Evolutionary conservation across 2,113 vertebrate species (phyloP).

Genomic region (Gyps fulvus): DNA sequence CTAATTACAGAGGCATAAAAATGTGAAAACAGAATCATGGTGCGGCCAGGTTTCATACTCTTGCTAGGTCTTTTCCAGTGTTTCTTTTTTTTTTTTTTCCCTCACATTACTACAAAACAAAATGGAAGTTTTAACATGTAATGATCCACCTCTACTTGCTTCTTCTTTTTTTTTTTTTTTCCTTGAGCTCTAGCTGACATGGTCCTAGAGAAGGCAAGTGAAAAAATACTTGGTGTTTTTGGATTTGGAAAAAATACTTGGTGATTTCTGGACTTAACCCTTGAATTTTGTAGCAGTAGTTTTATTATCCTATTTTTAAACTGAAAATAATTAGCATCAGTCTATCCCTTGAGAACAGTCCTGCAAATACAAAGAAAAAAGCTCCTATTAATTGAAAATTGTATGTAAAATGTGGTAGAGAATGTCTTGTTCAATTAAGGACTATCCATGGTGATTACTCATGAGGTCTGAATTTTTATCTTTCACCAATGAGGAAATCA

Average conservation of each 20-base stretch:
- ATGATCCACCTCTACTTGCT: not conserved
- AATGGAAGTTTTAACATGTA: not conserved
- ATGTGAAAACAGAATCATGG: not conserved
- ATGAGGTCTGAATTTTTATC: not conserved
- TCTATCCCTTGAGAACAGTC: not conserved
- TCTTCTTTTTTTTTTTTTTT: no score
- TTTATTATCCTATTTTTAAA: not conserved
- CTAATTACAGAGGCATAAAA: not conserved
- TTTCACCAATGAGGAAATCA: not conserved
- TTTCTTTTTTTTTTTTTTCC: not conserved
- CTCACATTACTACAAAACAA: not conserved
- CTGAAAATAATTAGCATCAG: not conserved
- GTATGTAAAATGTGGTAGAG: not conserved
- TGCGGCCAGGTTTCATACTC: not conserved
- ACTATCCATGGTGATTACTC: not conserved
- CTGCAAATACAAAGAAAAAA: not conserved
- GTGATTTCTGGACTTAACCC: not conserved
- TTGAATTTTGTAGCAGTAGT: not conserved
- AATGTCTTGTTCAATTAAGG: not conserved
- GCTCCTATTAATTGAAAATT: not conserved
- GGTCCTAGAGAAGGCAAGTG: not conserved
- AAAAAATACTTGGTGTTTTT: not conserved
- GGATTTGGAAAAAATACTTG: not conserved
- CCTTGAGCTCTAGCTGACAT: not conserved
- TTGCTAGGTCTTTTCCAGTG: not conserved